Conservation (phyloP, 2,888 invertebrate species). For the Spodoptera exigua region DNA sequence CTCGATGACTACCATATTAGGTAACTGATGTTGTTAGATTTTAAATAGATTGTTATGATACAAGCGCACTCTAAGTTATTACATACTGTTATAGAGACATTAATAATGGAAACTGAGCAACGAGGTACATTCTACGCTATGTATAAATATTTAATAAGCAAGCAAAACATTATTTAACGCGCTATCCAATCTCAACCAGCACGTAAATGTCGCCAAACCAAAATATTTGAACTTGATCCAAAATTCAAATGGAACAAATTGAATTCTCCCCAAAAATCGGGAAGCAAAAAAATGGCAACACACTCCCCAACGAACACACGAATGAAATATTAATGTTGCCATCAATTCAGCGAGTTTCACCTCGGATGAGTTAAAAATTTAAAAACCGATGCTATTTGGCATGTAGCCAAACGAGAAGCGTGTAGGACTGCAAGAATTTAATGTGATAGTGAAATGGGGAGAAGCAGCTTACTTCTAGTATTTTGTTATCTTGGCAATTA, state of each 20-base stretch:
- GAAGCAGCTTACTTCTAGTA: conserved; percentile 36
- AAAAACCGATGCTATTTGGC: conserved; percentile 82
- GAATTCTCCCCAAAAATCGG: conserved; percentile 39
- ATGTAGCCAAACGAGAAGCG: conserved; percentile 65
- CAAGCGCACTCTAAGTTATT: too few species aligned
- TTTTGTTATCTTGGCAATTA: conserved; percentile 51
- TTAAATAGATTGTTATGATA: too few species aligned
- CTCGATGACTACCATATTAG: too few species aligned
- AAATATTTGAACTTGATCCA: conserved; percentile 42
- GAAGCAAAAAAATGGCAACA: conserved; percentile 47
- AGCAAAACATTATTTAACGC: conserved; percentile 10
- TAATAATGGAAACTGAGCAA: too few species aligned
- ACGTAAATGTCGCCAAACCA: conserved; percentile 16
- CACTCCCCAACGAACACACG: conserved; percentile 47
- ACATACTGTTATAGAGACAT: too few species aligned
- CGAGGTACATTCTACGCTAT: too few species aligned
- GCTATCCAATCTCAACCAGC: conserved; percentile 5
- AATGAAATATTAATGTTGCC: conserved; percentile 75
- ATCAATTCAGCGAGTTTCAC: conserved; percentile 70
- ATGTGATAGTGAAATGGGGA: conserved; percentile 48
- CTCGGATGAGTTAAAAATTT: conserved; percentile 75
- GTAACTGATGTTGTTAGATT: too few species aligned
- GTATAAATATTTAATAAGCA: conserved; percentile 7
- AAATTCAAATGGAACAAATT: conserved; percentile 47
- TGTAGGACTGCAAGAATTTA: conserved; percentile 54